A percentile compares a stretch with the other conserved stretches of the same genome.
Conservation (phyloP, 2,888 invertebrate species). For the Sarcophaga subvicina region DNA sequence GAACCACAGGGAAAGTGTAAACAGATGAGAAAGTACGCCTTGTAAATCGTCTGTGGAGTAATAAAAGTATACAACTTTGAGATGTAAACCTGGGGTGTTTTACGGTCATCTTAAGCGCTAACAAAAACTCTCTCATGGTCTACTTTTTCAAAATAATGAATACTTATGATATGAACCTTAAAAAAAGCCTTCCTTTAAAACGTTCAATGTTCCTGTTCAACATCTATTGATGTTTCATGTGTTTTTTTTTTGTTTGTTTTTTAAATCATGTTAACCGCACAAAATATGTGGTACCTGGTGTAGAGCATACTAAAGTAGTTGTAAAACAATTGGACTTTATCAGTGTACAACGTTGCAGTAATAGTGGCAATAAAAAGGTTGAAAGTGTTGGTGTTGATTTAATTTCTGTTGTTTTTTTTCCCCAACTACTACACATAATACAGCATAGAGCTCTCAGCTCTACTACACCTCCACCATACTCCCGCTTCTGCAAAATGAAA, state of each 20-base stretch:
- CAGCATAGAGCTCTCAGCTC: conserved; percentile 11
- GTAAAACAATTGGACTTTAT: conserved; percentile 64
- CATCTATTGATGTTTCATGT: not conserved
- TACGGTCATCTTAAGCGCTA: no score
- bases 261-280: conserved; percentile 59
- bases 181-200: no score
- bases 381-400: conserved; percentile 51
- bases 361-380: conserved; percentile 35
- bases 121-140: rapidly evolving
- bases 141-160: no score
- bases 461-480: conserved; percentile 24
- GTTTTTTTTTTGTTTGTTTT: not conserved
- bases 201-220: no score
- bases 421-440: not conserved
- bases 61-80: no score
- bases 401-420: conserved; percentile 16
- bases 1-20: no score
- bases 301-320: conserved; percentile 60
- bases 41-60: no score
- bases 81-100: no score
- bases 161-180: no score
- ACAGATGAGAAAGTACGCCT: no score
- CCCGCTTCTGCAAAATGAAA: not conserved
- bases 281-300: conserved; percentile 46
- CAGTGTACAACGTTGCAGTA: conserved; percentile 59